Conservation (phyloP, 2,113 vertebrate genomes). For the Aldabrachelys gigantea region DNA sequence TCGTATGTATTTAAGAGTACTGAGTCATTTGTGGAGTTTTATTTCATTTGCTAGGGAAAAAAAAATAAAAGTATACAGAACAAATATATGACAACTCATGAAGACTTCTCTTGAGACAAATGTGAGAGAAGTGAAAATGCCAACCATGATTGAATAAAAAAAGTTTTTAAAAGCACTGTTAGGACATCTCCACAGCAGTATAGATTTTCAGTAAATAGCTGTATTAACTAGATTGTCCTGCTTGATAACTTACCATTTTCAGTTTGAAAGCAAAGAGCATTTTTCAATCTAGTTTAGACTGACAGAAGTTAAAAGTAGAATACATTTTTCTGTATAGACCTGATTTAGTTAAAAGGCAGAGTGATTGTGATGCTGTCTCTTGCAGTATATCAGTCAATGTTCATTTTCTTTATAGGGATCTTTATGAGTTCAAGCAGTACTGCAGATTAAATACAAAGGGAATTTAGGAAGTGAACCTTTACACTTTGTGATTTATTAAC, state of each 20-base stretch:
- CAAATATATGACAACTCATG: neutral
- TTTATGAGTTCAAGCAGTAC: constrained; percentile 54
- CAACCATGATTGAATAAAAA: neutral
- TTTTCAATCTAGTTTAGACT: neutral
- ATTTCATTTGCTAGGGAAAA: neutral
- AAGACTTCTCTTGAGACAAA: neutral
- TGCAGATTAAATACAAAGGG: constrained; percentile 44
- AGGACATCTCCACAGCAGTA: neutral
- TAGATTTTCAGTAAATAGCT: neutral
- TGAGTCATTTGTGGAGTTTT: fast-evolving
- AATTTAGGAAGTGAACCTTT: constrained; percentile 70
- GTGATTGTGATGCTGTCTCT: neutral
- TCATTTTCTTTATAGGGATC: constrained; percentile 48
- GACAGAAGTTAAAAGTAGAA: neutral
- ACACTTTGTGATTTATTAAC: constrained; percentile 78
- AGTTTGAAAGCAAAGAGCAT: neutral
- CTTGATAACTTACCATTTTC: neutral
- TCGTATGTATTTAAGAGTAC: neutral
- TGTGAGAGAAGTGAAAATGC: neutral
- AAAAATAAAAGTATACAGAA: neutral
- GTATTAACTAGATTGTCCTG: neutral
- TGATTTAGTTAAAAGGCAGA: constrained; percentile 30
- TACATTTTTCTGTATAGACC: neutral
- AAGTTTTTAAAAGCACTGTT: neutral
- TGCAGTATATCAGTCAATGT: neutral